Evolutionary conservation across 2,797 vertebrate genomes (phyloP), one percentile per base, ranked within the genome.

Genomic region (Semotilus atromaculatus): DNA sequence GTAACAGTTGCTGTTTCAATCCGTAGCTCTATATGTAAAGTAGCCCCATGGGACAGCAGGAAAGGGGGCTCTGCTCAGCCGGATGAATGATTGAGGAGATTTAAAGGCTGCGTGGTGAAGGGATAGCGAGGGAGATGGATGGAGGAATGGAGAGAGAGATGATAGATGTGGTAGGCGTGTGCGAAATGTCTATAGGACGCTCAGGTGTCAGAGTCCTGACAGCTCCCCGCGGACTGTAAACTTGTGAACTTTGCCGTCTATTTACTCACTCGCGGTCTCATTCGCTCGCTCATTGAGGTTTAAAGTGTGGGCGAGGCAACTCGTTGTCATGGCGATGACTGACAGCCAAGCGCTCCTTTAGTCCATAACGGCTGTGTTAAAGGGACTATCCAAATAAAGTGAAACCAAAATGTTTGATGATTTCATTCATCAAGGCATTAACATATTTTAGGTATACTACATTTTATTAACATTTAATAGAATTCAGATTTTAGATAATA

Each of bases 101-200:
- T 85, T 81, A 82, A 86, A 86, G 87, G 87, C 84, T 88, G 68
- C 83, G 55, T 86, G 86, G 81, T 87, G 89, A 81, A 90, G 88
- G 82, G 88, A 90, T 85, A 85, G 87, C 86, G 82, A 86, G 29
- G 7, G 36, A 77, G 82, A 83, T 76, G 64, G 66, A 70, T 82
- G 68, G 38, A 72, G 48, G 26, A 23, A 40, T 80, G 45, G 81
- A 76, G 45, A 64, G 71, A 82, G 81, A 76, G 60, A 76, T 84
- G 85, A 73, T 79, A 48, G 66, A 79, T 86, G 74, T 68, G 71
- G 55, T 79, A 31, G 77, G 48, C 67, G 51, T 88, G 75, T 83
- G 36, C 36, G 72, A 84, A 88, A 77, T 78, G 64, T 70, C 64
- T 70, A 13, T 45, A 40, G 74, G 66, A 60, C 26, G 48, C 82